Percentiles rank a stretch among this genome's conserved stretches.
Conservation (phyloP, 2,888 invertebrate genomes). For the Monochamus alternatus region DNA sequence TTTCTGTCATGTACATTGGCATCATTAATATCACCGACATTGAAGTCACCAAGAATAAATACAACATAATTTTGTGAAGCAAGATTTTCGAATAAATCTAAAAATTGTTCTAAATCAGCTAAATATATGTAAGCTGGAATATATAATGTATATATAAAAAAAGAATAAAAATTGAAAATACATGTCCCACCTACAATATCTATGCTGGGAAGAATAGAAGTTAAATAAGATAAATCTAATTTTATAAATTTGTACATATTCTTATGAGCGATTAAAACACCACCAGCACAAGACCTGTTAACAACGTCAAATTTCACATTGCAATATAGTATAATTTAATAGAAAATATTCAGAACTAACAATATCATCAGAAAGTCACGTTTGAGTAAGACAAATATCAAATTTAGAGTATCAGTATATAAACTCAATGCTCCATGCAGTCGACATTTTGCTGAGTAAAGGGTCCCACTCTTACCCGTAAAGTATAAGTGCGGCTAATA, state of each 20-base stretch:
- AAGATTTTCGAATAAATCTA: not conserved
- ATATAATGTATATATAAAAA: not conserved
- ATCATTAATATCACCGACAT: too few species aligned
- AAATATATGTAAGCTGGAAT: not conserved
- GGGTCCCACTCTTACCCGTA: too few species aligned
- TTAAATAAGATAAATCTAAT: not conserved
- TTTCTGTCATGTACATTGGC: too few species aligned
- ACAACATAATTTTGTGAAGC: too few species aligned
- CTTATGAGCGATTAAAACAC: not conserved
- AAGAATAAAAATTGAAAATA: not conserved
- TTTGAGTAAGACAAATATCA: not conserved
- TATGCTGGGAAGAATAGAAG: not conserved
- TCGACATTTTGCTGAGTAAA: too few species aligned
- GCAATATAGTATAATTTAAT: not conserved
- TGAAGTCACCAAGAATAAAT: too few species aligned
- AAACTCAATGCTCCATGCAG: too few species aligned
- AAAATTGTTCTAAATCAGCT: not conserved
- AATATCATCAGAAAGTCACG: not conserved
- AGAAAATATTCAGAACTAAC: constrained; percentile 1
- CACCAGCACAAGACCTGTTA: not conserved
- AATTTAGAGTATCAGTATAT: not conserved
- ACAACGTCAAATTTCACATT: not conserved
- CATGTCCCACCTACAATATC: not conserved
- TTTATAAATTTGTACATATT: not conserved
- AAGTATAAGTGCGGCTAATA: too few species aligned